Percentiles rank a stretch among this genome's conserved stretches.
phyloP scores from a whole-genome alignment of 2,888 invertebrate species.

The Drosophila subsilvestris region DNA sequence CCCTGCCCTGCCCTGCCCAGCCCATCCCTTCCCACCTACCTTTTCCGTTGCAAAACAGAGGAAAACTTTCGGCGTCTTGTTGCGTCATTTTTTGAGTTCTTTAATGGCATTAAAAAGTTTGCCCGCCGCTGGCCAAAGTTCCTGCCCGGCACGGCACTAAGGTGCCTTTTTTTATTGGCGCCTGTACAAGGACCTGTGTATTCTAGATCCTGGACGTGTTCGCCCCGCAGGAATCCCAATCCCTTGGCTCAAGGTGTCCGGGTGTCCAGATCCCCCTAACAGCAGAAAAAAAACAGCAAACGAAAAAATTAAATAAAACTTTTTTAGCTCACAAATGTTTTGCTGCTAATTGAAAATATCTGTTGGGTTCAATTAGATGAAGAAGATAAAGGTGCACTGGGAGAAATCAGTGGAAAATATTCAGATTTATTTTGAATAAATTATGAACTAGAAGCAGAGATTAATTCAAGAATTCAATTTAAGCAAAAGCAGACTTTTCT shows the following conservation, averaged over 20 bases:
- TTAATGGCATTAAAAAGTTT: conserved; percentile 82
- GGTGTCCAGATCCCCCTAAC: conserved; percentile 34
- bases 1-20: conserved; percentile 1
- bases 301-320: conserved; percentile 69
- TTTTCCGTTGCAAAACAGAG: conserved; percentile 30
- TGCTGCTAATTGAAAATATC: conserved; percentile 84
- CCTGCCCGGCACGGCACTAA: conserved; percentile 54
- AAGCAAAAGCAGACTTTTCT: no score
- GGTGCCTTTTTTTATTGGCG: conserved; percentile 76
- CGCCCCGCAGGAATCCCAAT: conserved; percentile 75
- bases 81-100: conserved; percentile 53
- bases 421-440: neutral
- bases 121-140: conserved; percentile 61
- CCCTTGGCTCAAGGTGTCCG: conserved; percentile 74
- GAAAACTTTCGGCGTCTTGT: conserved; percentile 52
- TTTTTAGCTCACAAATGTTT: conserved; percentile 80
- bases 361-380: conserved; percentile 83
- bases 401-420: conserved; percentile 49
- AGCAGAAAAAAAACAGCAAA: conserved; percentile 41
- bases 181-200: conserved; percentile 22
- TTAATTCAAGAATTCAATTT: no score
- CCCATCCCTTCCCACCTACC: conserved; percentile 28
- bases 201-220: conserved; percentile 58
- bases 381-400: neutral
- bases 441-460: no score